Percentiles rank a stretch among this genome's conserved stretches.
Evolutionary conservation across 1,140 invertebrate genomes (phyloP).

Genomic region (Chionoecetes opilio): DNA sequence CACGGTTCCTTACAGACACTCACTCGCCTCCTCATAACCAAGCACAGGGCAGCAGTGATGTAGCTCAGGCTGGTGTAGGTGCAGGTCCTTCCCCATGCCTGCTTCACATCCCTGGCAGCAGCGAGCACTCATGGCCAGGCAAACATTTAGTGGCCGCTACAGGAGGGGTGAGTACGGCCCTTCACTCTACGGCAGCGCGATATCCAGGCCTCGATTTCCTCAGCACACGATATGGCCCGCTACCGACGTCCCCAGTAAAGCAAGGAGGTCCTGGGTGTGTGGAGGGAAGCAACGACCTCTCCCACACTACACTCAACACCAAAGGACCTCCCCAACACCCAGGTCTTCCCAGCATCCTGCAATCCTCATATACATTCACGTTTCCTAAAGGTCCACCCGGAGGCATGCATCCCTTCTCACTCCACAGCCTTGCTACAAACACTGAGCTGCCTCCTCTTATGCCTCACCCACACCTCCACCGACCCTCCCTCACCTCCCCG

Average conservation of each 20-base stretch:
- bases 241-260: not conserved
- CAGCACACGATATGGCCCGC: not conserved
- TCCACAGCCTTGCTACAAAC: not conserved
- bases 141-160: not conserved
- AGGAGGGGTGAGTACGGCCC: not conserved
- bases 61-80: not conserved
- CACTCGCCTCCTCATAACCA: not conserved
- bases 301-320: not conserved
- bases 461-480: not conserved
- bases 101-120: not conserved
- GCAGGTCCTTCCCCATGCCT: not conserved
- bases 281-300: not conserved
- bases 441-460: not conserved
- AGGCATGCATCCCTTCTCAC: not conserved
- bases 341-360: not conserved
- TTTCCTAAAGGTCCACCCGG: not conserved
- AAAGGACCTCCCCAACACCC: not conserved
- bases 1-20: not conserved
- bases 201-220: not conserved
- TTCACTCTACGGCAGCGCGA: not conserved
- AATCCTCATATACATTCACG: not conserved
- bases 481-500: not conserved
- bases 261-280: not conserved
- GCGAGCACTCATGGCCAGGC: not conserved
- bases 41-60: not conserved